These are phyloP conservation scores for Sylvilagus bachmani DNA, from an alignment of 2,113 vertebrate genomes.

Conservation along the genomic window DNA sequence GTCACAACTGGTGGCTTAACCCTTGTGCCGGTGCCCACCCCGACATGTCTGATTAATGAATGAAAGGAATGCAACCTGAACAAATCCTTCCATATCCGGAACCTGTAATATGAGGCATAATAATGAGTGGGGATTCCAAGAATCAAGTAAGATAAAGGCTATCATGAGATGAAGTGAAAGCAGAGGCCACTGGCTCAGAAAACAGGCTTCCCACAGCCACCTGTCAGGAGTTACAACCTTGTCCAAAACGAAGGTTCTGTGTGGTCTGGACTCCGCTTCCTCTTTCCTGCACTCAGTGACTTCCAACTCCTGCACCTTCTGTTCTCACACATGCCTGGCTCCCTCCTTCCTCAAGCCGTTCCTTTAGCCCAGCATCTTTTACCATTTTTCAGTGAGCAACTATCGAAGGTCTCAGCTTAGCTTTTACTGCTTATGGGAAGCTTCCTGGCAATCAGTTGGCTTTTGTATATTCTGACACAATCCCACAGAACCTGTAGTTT, in stretches of 20 bases:
- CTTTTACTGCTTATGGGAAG: neutral
- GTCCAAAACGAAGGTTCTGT: rapidly evolving
- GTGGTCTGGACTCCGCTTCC: neutral
- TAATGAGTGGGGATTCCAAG: neutral
- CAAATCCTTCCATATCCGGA: neutral
- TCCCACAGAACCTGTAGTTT: neutral
- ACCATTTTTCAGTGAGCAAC: neutral
- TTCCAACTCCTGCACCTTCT: neutral
- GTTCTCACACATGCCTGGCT: neutral
- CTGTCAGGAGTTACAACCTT: too few species aligned
- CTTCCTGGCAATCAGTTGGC: neutral
- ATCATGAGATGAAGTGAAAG: neutral
- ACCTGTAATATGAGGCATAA: neutral
- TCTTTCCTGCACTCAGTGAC: neutral
- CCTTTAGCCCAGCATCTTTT: neutral
- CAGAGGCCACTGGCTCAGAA: neutral
- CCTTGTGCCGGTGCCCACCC: too few species aligned
- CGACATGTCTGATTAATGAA: neutral
- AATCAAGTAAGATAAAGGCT: neutral
- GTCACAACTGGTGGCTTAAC: too few species aligned
- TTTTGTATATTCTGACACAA: neutral
- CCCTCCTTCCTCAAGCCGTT: neutral
- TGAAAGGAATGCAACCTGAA: neutral
- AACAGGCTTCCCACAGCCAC: neutral
- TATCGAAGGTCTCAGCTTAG: neutral